phyloP scores from a whole-genome alignment of 2,888 invertebrate species.

The Tachystola acroxantha region DNA sequence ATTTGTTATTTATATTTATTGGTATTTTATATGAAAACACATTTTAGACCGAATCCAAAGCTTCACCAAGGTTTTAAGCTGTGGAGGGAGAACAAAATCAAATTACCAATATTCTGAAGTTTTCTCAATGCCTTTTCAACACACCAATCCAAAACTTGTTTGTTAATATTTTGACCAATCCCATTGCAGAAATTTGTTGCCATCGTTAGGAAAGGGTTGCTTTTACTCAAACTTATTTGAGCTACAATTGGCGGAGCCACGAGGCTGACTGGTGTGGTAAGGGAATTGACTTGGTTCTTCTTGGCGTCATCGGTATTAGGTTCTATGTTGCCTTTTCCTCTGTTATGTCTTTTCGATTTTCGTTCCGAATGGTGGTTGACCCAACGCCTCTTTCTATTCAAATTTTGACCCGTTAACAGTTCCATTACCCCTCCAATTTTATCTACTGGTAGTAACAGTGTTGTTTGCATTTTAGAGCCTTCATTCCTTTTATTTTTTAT shows the following conservation, averaged over 20 bases:
- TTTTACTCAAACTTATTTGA: slow-evolving; percentile 8
- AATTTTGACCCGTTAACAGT: slow-evolving; percentile 2
- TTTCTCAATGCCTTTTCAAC: slow-evolving; percentile 57
- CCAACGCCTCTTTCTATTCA: slow-evolving; percentile 49
- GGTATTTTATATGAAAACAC: too few relatives aligned
- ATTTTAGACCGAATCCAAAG: too few relatives aligned
- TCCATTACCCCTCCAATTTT: slow-evolving; percentile 19
- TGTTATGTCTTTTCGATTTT: slow-evolving; percentile 21
- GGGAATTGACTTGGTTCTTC: neutral
- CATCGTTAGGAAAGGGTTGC: slow-evolving; percentile 49
- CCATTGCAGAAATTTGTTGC: slow-evolving; percentile 57
- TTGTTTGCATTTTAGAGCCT: slow-evolving; percentile 26
- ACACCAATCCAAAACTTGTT: slow-evolving; percentile 52
- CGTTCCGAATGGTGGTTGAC: slow-evolving; percentile 36
- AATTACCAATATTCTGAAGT: slow-evolving; percentile 51
- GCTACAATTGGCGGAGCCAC: neutral
- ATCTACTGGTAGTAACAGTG: slow-evolving; percentile 42
- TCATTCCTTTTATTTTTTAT: slow-evolving; percentile 46
- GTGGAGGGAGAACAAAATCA: too few relatives aligned
- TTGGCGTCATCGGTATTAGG: slow-evolving; percentile 6
- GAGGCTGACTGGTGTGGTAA: neutral
- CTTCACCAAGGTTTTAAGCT: too few relatives aligned
- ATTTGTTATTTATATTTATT: too few relatives aligned
- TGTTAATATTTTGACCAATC: slow-evolving; percentile 45
- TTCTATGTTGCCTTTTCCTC: slow-evolving; percentile 16